Evolutionary conservation across 2,113 vertebrate species (phyloP), one percentile per base, ranked within the genome.

Genomic region (Circaetus gallicus): DNA sequence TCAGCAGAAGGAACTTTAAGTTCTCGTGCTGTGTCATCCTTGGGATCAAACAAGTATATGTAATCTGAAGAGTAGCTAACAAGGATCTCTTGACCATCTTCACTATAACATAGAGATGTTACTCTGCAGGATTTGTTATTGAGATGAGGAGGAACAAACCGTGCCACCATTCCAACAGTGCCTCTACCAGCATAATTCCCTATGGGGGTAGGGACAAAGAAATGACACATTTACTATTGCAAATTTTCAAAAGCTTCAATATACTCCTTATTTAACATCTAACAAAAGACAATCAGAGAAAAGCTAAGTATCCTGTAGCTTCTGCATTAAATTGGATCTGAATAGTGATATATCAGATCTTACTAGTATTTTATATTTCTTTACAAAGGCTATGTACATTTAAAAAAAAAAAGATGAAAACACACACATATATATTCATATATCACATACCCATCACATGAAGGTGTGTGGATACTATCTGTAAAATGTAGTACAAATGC

Each of bases 61-160:
- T 99, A 99, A 96, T 99, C 99, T 5, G 99, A 99, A 65, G 99
- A 99, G 97, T 99, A 99, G 97, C 99, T 99, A 97, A 99, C 99
- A 90, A 99, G 99, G 94, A 99, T 99, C 98, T 99, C 99, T 96
- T 99, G 99, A 14, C 99, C 99, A 85, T 99, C 99, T 91, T 99
- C 99, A 92, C 99, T 99, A 86, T 99, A 99, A 97, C 99, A 99
- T 9, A 99, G 98, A 36, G 99, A 99, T 1, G 99, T 99, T 78
- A 99, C 99, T 76, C 99, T 98, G 97, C 99, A 99, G 45, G 99
- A 99, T 97, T 99, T 99, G 97, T 99, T 99, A 96, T 98, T 98
- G 90, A 99, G 99, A 96, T 99, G 99, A 40, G 99, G 97, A 36
- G 99, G 99, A 74, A 99, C 99, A 77, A 99, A 99, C 80, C 99